Percentiles rank a stretch among this genome's conserved stretches.
These are phyloP conservation scores for Nephrotoma guestfalica DNA, from an alignment of 2,888 invertebrate species.

Conservation along the genomic window DNA sequence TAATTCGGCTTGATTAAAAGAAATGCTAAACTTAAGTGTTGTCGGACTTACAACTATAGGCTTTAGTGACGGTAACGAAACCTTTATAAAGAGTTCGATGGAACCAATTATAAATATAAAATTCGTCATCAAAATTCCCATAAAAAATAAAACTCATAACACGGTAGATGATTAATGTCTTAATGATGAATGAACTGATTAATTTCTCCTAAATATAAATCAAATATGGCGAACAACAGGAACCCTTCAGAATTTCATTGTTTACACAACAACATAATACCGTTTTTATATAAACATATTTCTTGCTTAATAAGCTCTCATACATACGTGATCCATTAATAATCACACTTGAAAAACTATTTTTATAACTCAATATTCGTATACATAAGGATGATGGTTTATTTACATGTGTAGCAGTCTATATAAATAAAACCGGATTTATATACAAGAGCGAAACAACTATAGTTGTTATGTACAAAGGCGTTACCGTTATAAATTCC, in stretches of 20 bases:
- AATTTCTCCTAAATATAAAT: not conserved
- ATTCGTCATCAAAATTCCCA: too few species aligned
- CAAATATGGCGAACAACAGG: not conserved
- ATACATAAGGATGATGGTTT: not conserved
- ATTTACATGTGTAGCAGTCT: not conserved
- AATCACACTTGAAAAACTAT: not conserved
- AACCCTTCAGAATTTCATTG: not conserved
- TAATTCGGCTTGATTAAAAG: too few species aligned
- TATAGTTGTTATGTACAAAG: not conserved
- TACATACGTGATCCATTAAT: not conserved
- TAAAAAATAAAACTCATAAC: too few species aligned
- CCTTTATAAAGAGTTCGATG: too few species aligned
- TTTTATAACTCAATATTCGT: not conserved
- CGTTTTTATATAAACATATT: not conserved
- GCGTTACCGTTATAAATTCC: not conserved
- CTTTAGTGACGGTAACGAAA: too few species aligned
- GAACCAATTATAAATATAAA: too few species aligned
- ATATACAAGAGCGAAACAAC: not conserved
- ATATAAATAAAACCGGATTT: not conserved
- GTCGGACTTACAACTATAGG: too few species aligned
- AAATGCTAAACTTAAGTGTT: too few species aligned
- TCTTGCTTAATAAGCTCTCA: not conserved
- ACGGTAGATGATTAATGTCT: not conserved
- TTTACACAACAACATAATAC: not conserved
- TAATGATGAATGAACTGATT: too few species aligned